Evolutionary conservation across 2,888 invertebrate genomes (phyloP), one percentile per base, ranked within the genome.

Genomic region (Macaria liturata): DNA sequence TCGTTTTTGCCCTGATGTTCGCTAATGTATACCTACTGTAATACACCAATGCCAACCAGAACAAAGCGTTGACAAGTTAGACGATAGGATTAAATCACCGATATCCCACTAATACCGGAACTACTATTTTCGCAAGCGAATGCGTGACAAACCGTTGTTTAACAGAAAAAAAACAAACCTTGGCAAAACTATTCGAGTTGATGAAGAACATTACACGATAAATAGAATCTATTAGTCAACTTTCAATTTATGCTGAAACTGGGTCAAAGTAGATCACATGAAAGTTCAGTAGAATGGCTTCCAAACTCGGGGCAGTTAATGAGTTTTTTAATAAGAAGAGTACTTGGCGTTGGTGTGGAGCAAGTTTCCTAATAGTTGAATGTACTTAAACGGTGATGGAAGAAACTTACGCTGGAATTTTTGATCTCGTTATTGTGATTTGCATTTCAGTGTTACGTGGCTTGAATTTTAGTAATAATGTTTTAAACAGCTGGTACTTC

Each of bases 191-290:
- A 47, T 57, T 57, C 31, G 8, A 46, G 46, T n/a, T 57, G 56
- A 56, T 56, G 51, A 8, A 47, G 40, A 39, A 46, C 32, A 44
- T 45, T 52, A 51, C 37, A 43, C 44, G 57, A 57, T 48, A 57
- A 57, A 57, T 57, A 52, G 57, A 45, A 44, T 39, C 51, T 52
- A 58, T 58, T 60, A 60, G 52, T 53, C 42, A 53, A 49, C 46
- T 60, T 56, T 60, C 61, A 64, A 64, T 62, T 65, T 65, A 63
- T 66, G 66, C 62, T 20, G 69, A 32, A 59, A 67, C 67, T 68
- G 62, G 68, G 67, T 66, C 74, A 69, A 74, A 74, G 73, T 68
- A 71, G 74, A 56, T 49, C 59, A 55, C 61, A 47, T 57, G 53
- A 7, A 61, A 67, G 37, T 51, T 50, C 30, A 51, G 45, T 57